Conservation (phyloP, 2,888 invertebrate genomes). For the Pyrochroa serraticornis region DNA sequence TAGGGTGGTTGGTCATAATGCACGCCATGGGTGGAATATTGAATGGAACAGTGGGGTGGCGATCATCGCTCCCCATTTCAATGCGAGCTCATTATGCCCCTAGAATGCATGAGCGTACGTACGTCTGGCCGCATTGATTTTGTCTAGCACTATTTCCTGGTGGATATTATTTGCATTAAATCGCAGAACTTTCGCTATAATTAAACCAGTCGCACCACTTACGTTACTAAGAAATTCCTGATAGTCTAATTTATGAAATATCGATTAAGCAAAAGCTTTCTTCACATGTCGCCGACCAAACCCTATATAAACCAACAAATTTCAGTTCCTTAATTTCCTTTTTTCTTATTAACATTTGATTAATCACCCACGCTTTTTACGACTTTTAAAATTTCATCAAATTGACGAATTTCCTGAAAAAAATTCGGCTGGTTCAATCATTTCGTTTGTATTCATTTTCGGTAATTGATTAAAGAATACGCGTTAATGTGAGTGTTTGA, state of each 20-base stretch:
- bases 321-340: too few species aligned
- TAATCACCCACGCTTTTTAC: too few species aligned
- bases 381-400: too few species aligned
- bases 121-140: conserved; percentile 40
- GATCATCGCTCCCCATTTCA: conserved; percentile 35
- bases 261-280: conserved; percentile 1
- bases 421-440: too few species aligned
- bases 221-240: conserved; percentile 3
- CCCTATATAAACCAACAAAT: too few species aligned
- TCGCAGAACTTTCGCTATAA: too few species aligned
- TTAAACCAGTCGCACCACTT: too few species aligned
- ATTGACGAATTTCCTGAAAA: too few species aligned
- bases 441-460: too few species aligned
- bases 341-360: too few species aligned
- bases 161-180: background rate
- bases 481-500: conserved; percentile 11
- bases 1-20: conserved; percentile 30
- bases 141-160: conserved; percentile 20
- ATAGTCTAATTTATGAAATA: conserved; percentile 11
- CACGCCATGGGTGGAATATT: conserved; percentile 35
- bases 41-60: conserved; percentile 35
- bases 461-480: background rate
- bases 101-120: conserved; percentile 23
- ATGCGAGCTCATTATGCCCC: conserved; percentile 35
- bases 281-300: too few species aligned